Evolutionary conservation across 1,140 invertebrate species (phyloP), one percentile per base, ranked within the genome.

Genomic region (Drosophila seguyi): DNA sequence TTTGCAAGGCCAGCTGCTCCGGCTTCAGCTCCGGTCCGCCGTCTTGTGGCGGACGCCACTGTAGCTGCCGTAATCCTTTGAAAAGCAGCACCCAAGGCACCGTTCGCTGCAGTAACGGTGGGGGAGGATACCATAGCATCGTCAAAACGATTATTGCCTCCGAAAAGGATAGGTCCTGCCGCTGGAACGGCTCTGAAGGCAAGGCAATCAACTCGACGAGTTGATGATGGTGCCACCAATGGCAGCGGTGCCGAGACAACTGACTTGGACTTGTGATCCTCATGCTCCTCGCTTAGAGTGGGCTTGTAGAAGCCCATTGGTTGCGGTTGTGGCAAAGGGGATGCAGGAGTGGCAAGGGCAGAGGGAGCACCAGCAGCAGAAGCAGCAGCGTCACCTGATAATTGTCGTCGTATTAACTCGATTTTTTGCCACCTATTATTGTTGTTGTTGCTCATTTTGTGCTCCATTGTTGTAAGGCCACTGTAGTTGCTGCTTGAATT

Each of bases 401-500:
- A 22, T 25, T 22, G 31, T 22, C 50, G 20, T n/a, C 52, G 52
- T 25, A 38, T 38, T 50, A 50, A 50, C 11, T 50, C 48, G n/a
- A 50, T 13, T 25, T 55, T 55, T 55, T 27, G 27, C 36, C 63
- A 61, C 29, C 34, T 42, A 45, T 41, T 73, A 42, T 44, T 68
- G 41, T 50, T 60, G 36, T 44, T 69, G 48, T 20, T 67, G 59
- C 59, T 83, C 61, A 69, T 71, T 53, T 58, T 60, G 39, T 58
- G 56, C 41, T 60, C 61, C 58, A 73, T 60, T 75, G 65, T 74
- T 81, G 50, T 77, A 53, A 55, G 63, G 56, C 72, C 72, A 60
- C 31, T 65, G 48, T 52, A 59, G 53, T 62, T 75, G 57, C 47
- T 80, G 38, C 31, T 53, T 14, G 31, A 53, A 36, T 56, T 66